Evolutionary conservation across 1,140 invertebrate species (phyloP).

Genomic region (Drosophila sucinea): DNA sequence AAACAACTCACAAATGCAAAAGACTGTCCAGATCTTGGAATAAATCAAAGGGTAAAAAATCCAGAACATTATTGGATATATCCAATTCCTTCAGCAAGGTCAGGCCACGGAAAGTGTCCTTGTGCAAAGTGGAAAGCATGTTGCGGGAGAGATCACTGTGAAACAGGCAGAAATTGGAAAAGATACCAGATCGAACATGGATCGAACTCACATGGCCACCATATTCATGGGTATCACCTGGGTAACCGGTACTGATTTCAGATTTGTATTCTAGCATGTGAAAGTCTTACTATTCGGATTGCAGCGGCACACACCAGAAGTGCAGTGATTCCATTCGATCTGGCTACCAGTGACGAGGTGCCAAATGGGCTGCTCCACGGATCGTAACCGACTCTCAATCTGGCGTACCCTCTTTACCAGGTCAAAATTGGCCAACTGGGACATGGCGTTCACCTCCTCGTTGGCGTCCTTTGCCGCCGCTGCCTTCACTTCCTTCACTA

Average conservation of each 20-base stretch:
- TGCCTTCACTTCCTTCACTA: conserved; percentile 14
- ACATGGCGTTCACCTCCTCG: conserved; percentile 39
- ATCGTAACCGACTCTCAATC: conserved; percentile 87
- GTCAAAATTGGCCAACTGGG: conserved; percentile 51
- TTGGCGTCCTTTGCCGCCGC: conserved; percentile 22
- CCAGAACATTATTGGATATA: conserved; percentile 90
- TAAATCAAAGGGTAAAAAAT: conserved; percentile 89
- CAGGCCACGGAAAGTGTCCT: conserved; percentile 89
- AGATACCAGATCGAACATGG: background rate
- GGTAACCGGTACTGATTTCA: conserved; percentile 86
- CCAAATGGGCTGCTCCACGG: conserved; percentile 92
- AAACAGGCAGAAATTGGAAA: conserved; percentile 32
- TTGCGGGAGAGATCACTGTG: conserved; percentile 90
- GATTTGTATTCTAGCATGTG: conserved; percentile 88
- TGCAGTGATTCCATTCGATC: conserved; percentile 89
- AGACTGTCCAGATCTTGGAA: conserved; percentile 89
- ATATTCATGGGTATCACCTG: conserved; percentile 89
- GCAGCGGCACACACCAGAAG: conserved; percentile 87
- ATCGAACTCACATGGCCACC: conserved; percentile 86
- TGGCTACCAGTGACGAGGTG: conserved; percentile 84
- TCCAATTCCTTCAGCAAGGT: conserved; percentile 89
- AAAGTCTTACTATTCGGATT: conserved; percentile 87
- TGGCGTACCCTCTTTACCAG: conserved; percentile 81
- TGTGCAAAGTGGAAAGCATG: conserved; percentile 88
- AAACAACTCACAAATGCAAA: conserved; percentile 86